Base-by-base conservation (phyloP, 2,888 invertebrate genomes). In the Muscina levida region DNA sequence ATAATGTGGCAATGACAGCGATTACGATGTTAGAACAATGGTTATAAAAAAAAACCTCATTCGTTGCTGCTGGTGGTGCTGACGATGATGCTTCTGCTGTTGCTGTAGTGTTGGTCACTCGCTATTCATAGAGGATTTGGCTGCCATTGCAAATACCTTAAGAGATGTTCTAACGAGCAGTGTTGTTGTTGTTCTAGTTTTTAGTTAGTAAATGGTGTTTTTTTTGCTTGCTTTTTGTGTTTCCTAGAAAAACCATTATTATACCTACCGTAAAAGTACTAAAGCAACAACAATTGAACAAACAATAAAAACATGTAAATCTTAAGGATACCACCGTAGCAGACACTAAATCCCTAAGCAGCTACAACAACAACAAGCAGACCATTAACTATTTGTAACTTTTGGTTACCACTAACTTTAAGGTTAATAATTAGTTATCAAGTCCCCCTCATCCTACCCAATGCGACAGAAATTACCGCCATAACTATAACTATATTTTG, bases 1-100 rank as follows among this genome's bases (percentile, higher is more conserved):
- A 88, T 86, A 86, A 88, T 87, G 86, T 85, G 88, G 85, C 88
- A 88, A 88, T 88, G 89, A 88, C 88, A 84, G 85, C 88, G 85
- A 88, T 88, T 86, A 88, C 87, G 87, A 88, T 86, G 85, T 84
- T 81, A 85, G 85, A 86, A 86, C 87, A 87, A 87, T 86, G 82
- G 83, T 72, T 77, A 82, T 84, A 80, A 83, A 82, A 83, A 82
- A 31, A 75, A 82, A 82, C 66, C 73, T 74, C 79, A 77, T 59
- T 15, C 37, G n/a, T n/a, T n/a, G 31, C 31, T 31, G 31, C 31
- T 8, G 31, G 3, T 31, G 31, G 4, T 31, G 31, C 31, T 31
- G 4, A 31, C 31, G 31, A 8, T 8, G n/a, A n/a, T n/a, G n/a
- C n/a, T n/a, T n/a, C n/a, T n/a, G n/a, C n/a, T n/a, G n/a, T n/a